phyloP scores from a whole-genome alignment of 1,140 invertebrate genomes.

The Temnothorax nylanderi region DNA sequence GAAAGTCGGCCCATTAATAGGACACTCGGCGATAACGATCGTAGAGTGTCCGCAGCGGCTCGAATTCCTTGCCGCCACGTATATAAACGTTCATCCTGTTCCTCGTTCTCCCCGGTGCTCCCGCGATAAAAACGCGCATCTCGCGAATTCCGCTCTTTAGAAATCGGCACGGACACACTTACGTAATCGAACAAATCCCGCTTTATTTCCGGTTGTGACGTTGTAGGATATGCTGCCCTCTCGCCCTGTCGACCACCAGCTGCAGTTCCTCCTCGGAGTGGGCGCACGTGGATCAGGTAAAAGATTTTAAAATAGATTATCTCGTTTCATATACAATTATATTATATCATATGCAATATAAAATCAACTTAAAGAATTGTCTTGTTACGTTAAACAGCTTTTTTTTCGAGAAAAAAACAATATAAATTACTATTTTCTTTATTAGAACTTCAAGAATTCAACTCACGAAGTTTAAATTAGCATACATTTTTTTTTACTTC shows the following conservation, averaged over 20 bases:
- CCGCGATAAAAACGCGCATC: conserved; percentile 26
- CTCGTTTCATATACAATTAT: no score
- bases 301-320: not conserved
- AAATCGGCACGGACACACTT: conserved; percentile 37
- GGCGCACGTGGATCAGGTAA: conserved; percentile 83
- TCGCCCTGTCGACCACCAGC: conserved; percentile 80
- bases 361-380: not conserved
- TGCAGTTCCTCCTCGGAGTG: conserved; percentile 80
- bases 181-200: conserved; percentile 33
- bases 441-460: not conserved
- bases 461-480: not conserved
- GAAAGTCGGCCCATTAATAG: conserved; percentile 76
- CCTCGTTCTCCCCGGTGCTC: not conserved
- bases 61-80: conserved; percentile 59
- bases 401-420: not conserved
- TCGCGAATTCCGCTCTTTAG: conserved; percentile 55
- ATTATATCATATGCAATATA: not conserved
- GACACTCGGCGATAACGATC: conserved; percentile 67
- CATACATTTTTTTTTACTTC: not conserved
- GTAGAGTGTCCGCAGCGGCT: not conserved
- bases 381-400: not conserved
- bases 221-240: conserved; percentile 81
- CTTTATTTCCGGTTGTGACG: conserved; percentile 33
- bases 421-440: conserved; percentile 1
- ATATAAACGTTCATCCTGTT: conserved; percentile 54